These are phyloP conservation scores for Dipodomys spectabilis DNA, from an alignment of 2,113 vertebrate genomes.

Conservation along the genomic window DNA sequence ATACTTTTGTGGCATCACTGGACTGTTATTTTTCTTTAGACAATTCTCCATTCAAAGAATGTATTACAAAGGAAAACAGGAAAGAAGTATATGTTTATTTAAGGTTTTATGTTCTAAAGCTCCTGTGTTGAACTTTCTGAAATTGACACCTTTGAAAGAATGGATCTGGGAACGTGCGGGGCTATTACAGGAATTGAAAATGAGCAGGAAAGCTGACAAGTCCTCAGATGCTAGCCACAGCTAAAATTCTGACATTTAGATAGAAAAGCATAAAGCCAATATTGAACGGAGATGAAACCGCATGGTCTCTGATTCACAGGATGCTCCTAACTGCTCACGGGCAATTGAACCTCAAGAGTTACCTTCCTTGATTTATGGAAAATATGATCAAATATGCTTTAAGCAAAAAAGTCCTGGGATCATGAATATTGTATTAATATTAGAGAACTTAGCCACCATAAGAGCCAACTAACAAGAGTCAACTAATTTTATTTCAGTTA, in stretches of 20 bases:
- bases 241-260: constrained; percentile 55
- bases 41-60: constrained; percentile 1
- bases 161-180: constrained; percentile 61
- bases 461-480: neutral
- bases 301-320: neutral
- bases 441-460: neutral
- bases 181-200: constrained; percentile 41
- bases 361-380: neutral
- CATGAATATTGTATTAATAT: neutral
- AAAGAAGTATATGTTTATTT: constrained; percentile 66
- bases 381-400: constrained; percentile 6
- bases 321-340: neutral
- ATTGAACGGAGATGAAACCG: neutral
- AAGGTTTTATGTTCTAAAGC: neutral
- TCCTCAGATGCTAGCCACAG: neutral
- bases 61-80: neutral
- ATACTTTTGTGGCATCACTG: neutral
- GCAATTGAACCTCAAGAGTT: neutral
- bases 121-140: constrained; percentile 37
- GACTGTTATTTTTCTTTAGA: constrained; percentile 22
- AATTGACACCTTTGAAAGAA: constrained; percentile 58
- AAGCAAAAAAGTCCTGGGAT: neutral
- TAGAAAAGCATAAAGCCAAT: constrained; percentile 43
- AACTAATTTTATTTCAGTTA: constrained; percentile 4
- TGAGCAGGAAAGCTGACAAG: constrained; percentile 42